A percentile compares a stretch with the other conserved stretches of the same genome.
Conservation (phyloP, 2,888 invertebrate species). For the Eudasyphora cyanicolor region DNA sequence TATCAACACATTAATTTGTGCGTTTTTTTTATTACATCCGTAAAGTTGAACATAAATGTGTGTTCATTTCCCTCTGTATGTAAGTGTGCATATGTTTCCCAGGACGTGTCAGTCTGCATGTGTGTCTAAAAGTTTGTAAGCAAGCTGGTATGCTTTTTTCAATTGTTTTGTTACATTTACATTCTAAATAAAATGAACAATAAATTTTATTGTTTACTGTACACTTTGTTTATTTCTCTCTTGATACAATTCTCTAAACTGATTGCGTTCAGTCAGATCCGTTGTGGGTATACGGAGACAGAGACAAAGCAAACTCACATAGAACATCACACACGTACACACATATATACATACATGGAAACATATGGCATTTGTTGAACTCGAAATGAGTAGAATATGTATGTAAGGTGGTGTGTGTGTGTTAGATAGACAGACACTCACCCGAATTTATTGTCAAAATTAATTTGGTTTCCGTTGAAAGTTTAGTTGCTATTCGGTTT, state of each 20-base stretch:
- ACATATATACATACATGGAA: constrained; percentile 14
- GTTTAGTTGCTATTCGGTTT: constrained; percentile 46
- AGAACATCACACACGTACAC: constrained; percentile 16
- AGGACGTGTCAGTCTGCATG: neutral
- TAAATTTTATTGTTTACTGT: constrained; percentile 64
- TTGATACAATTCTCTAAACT: constrained; percentile 60
- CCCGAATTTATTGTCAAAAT: constrained; percentile 64
- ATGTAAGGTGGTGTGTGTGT: neutral
- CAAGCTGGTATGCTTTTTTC: neutral
- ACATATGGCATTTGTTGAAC: constrained; percentile 16
- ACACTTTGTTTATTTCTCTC: constrained; percentile 62
- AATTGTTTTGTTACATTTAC: constrained; percentile 59
- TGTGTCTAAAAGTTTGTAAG: neutral
- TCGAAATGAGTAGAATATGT: constrained; percentile 15
- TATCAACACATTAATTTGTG: constrained; percentile 50
- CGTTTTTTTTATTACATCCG: neutral
- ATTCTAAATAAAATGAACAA: constrained; percentile 64
- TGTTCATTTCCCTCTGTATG: neutral
- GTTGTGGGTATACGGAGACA: constrained; percentile 46
- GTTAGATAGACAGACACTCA: constrained; percentile 34
- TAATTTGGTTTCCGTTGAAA: constrained; percentile 62
- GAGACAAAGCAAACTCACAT: constrained; percentile 14
- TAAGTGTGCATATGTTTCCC: neutral
- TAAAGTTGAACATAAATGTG: neutral
- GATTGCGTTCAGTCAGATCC: constrained; percentile 50